Percentiles rank a stretch among this genome's conserved stretches.
phyloP scores from a whole-genome alignment of 1,140 invertebrate genomes.

The Lepidotrigona ventralis region DNA sequence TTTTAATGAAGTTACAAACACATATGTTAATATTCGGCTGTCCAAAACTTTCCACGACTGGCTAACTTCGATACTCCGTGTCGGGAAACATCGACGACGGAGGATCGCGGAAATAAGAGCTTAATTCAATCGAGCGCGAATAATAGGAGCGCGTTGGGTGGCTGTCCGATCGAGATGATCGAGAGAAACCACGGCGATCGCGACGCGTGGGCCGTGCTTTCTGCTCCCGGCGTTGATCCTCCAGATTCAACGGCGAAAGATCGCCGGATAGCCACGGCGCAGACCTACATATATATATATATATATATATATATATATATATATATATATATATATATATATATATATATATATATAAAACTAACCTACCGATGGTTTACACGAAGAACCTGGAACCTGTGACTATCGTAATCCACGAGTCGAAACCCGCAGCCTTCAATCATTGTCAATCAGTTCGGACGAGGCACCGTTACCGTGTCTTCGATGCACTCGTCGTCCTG shows the following conservation, averaged over 20 bases:
- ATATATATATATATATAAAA: neutral
- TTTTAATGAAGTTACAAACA: too few relatives aligned
- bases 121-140: constrained; percentile 36
- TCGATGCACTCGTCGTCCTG: constrained; percentile 50
- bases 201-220: constrained; percentile 44
- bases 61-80: neutral
- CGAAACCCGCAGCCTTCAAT: constrained; percentile 67
- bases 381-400: constrained; percentile 19
- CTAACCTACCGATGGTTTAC: constrained; percentile 42
- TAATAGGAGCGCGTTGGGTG: constrained; percentile 39
- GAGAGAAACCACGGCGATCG: constrained; percentile 37
- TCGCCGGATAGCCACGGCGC: constrained; percentile 27
- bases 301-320: too few relatives aligned
- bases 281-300: constrained; percentile 24
- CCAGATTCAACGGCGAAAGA: constrained; percentile 45
- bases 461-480: constrained; percentile 68
- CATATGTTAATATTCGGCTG: too few relatives aligned
- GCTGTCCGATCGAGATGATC: constrained; percentile 43
- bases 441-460: constrained; percentile 74
- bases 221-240: constrained; percentile 22
- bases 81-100: neutral
- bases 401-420: constrained; percentile 23
- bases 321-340: neutral
- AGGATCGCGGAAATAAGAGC: neutral
- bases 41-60: neutral